Evolutionary conservation across 2,113 vertebrate species (phyloP), one percentile per base, ranked within the genome.

Genomic region (Ramphastos sulfuratus): DNA sequence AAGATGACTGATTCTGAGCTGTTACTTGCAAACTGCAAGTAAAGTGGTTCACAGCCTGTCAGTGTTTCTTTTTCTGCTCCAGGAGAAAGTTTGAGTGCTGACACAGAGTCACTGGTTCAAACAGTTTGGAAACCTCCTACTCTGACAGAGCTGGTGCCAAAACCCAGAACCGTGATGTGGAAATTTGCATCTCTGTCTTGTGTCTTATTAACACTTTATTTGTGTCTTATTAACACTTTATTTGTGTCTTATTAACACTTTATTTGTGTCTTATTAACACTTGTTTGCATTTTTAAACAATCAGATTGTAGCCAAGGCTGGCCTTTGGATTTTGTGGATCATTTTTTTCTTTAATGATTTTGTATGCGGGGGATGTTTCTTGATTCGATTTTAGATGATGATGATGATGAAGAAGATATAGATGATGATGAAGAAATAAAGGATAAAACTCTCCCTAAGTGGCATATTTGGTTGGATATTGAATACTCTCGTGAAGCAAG

Each of bases 371-470:
- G 27, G 15, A 30, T 74, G 15, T 52, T 52, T 92, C 52, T 71
- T 82, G n/a, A 55, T 92, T 55, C 94, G 33, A 7, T 93, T 85
- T 83, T 28, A 87, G 90, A 94, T 98, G 98, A 99, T 69, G 98
- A 99, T 2, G 98, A 98, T 3, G 98, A 98, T 2, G 98, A 98
- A 1, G 97, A 97, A 7, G 98, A 98, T 3, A 92, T 98, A 37
- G 98, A 98, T 10, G 98, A 99, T 0, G 98, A 98, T 31, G 96
- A 98, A 75, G 99, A 99, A 89, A 97, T 99, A 87, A 98, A 98
- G 94, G 98, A 99, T 76, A 98, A 97, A 93, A 98, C 94, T 66
- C 97, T 97, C 83, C 98, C 99, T 44, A 97, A 97, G 93, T 98
- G 97, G 97, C 98, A 72, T 52, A 98, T 99, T 91, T 99, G 99